Base-by-base conservation (phyloP, 2,797 vertebrate species). In the Sebastes minor region DNA sequence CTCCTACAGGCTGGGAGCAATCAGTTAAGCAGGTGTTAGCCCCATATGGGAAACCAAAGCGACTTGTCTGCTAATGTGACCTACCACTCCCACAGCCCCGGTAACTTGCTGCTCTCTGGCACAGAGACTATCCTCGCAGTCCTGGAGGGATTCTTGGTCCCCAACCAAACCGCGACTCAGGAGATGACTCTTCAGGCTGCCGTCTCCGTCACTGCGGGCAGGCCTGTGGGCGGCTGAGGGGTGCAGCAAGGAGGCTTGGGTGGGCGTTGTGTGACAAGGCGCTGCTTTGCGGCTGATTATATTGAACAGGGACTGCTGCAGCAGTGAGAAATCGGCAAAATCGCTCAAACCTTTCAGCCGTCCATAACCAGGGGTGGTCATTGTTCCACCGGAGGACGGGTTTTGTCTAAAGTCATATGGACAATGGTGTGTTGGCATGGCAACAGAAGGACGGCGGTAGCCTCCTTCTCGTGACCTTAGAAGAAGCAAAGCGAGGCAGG, bases 251-350 rank as follows among this genome's bases (percentile, higher is more conserved):
- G 83, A 28, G 28, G 82, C 10, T 25, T 91, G 89, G 71, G 70
- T 49, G 75, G 79, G 22, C n/a, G 80, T 32, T 60, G 74, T 33
- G 46, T 85, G 69, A 85, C 85, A 68, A 42, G 89, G 70, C 3
- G 84, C 23, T 61, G 91, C 57, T 89, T 91, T 95, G 77, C 94
- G 91, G 69, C 91, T 81, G 46, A 94, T 96, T 81, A 96, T 96
- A 84, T 94, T 94, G 38, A 95, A 92, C 25, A 96, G 88, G 23
- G 95, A 96, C 89, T 93, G 91, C 84, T 95, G 95, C 23, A 96
- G 92, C 74, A 89, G 85, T 4, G 92, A 94, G 61, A 96, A 94
- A 88, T 95, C 90, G 2, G 92, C 93, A 73, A 85, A 88, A 53
- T 95, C 95, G 5, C 71, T 88, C 59, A 83, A 86, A 82, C 82